Evolutionary conservation across 2,888 invertebrate genomes (phyloP).

Genomic region (Actias luna): DNA sequence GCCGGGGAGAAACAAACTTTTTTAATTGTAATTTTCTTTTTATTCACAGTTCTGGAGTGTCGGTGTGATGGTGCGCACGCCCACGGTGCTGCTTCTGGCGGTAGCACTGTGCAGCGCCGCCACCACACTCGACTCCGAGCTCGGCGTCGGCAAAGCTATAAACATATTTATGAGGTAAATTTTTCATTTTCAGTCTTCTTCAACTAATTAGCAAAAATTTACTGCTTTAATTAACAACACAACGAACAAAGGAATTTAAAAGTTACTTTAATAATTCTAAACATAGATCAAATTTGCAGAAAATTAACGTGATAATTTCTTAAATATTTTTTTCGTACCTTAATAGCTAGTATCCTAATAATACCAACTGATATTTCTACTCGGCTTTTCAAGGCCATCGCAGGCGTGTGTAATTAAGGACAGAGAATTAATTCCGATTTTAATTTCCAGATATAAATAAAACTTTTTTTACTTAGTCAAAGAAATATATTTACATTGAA

Average conservation of each 20-base stretch:
- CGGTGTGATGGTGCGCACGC: constrained; percentile 74
- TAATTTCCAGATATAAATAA: not conserved
- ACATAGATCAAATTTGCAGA: too few species aligned
- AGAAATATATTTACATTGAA: not conserved
- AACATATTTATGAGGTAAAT: constrained; percentile 86
- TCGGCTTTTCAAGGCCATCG: too few species aligned
- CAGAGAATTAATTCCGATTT: not conserved
- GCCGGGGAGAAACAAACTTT: constrained; percentile 50
- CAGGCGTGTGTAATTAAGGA: too few species aligned
- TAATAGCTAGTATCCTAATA: too few species aligned
- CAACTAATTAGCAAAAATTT: not conserved
- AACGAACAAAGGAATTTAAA: too few species aligned
- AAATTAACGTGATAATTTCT: too few species aligned
- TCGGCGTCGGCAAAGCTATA: constrained; percentile 91
- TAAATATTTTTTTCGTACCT: too few species aligned
- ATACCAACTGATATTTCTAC: too few species aligned
- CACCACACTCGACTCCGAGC: constrained; percentile 80
- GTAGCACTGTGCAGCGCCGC: constrained; percentile 84
- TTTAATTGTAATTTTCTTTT: constrained; percentile 8
- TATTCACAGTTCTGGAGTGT: constrained; percentile 46
- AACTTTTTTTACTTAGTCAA: not conserved
- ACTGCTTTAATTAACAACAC: too few species aligned
- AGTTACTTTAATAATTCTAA: too few species aligned
- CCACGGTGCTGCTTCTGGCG: constrained; percentile 77
- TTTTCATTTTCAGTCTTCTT: not conserved